Evolutionary conservation across 2,797 vertebrate genomes (phyloP).

Genomic region (Hemitrygon akajei): DNA sequence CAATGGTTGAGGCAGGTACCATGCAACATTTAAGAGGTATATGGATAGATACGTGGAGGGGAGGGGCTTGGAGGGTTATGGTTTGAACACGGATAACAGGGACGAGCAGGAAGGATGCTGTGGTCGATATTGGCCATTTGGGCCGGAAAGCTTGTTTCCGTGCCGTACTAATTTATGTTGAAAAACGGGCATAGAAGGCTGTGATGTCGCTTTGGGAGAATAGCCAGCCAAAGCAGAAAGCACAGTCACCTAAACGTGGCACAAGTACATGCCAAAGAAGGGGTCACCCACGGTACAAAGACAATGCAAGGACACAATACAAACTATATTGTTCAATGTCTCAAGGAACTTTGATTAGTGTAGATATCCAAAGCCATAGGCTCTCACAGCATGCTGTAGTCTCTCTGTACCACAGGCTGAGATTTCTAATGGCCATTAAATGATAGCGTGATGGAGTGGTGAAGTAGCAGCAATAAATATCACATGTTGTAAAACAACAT

Average conservation of each 20-base stretch:
- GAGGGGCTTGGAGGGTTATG: no score
- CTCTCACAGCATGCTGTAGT: background rate
- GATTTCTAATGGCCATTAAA: background rate
- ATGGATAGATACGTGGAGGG: no score
- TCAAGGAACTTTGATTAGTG: background rate
- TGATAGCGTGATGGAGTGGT: background rate
- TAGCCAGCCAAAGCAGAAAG: background rate
- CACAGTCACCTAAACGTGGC: background rate
- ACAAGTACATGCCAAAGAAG: background rate
- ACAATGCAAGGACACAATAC: background rate
- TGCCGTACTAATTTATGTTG: no score
- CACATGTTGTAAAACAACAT: background rate
- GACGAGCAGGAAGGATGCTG: no score
- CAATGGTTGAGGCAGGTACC: no score
- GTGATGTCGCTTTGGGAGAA: background rate
- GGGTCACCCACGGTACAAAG: background rate
- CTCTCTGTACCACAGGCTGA: background rate
- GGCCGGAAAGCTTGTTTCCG: no score
- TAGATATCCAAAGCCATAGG: no score
- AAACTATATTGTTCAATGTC: background rate
- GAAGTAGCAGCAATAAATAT: background rate
- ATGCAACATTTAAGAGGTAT: no score
- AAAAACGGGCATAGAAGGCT: background rate
- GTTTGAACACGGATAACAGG: no score
- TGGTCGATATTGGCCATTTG: no score